These are phyloP conservation scores for Anoplophora glabripennis DNA, from an alignment of 1,140 invertebrate genomes.

Conservation along the genomic window DNA sequence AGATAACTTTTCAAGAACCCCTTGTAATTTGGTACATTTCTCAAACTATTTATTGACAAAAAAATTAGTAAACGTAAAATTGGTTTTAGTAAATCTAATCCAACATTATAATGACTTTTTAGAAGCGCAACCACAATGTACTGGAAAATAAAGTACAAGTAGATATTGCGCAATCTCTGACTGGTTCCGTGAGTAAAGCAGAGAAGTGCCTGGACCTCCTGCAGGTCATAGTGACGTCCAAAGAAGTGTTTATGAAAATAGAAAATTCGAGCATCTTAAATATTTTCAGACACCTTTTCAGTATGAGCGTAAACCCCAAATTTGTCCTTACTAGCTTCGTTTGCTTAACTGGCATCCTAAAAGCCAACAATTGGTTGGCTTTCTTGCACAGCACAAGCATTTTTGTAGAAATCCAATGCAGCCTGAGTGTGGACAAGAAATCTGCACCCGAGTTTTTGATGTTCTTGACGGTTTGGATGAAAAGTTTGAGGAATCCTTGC, in stretches of 20 bases:
- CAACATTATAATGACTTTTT: neutral
- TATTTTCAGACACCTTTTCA: neutral
- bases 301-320: neutral
- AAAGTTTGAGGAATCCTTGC: neutral
- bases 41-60: too few relatives aligned
- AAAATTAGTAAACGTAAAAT: too few relatives aligned
- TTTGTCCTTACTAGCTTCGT: neutral
- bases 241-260: conserved; percentile 1
- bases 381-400: neutral
- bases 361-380: conserved; percentile 3
- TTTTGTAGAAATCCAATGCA: conserved; percentile 5
- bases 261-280: neutral
- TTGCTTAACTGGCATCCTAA: conserved; percentile 11
- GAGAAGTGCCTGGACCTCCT: conserved; percentile 10
- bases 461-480: conserved; percentile 8
- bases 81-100: too few relatives aligned
- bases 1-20: too few relatives aligned
- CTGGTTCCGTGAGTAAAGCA: neutral
- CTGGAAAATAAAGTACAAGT: neutral
- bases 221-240: neutral
- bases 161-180: neutral
- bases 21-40: too few relatives aligned
- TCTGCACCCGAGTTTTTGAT: conserved; percentile 5
- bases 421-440: neutral
- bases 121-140: conserved; percentile 9